Percentiles rank a stretch among this genome's conserved stretches.
These are phyloP conservation scores for Leucosticte australis DNA, from an alignment of 2,113 vertebrate species.

Conservation along the genomic window DNA sequence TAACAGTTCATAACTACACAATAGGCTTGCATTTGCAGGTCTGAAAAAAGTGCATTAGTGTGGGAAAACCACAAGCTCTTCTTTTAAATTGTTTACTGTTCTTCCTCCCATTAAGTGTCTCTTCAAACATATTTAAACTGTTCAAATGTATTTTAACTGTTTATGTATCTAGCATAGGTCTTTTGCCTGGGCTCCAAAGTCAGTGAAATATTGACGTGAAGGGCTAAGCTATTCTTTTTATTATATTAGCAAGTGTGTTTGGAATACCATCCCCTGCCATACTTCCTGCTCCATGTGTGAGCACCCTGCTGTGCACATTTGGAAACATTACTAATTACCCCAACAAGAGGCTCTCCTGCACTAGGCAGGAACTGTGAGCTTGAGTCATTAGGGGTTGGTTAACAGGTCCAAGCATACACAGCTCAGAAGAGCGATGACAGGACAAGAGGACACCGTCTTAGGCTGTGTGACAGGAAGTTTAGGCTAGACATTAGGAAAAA, in stretches of 20 bases:
- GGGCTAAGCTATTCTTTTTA: neutral
- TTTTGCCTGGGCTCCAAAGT: neutral
- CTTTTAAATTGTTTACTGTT: neutral
- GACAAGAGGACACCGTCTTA: neutral
- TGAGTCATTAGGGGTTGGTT: neutral
- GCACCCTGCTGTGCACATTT: neutral
- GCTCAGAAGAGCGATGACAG: neutral
- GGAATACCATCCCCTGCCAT: neutral
- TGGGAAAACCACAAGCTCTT: neutral
- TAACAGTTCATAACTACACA: neutral
- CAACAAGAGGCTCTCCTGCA: neutral
- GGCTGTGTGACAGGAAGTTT: neutral
- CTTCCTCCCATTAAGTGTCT: neutral
- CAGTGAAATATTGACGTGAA: neutral
- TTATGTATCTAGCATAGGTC: neutral
- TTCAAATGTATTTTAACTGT: neutral
- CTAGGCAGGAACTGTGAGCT: neutral
- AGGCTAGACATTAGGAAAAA: neutral
- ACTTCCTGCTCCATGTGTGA: neutral
- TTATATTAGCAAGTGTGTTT: neutral
- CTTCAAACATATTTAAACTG: neutral
- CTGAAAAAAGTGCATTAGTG: neutral
- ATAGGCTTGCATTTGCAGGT: neutral
- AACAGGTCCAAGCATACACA: neutral
- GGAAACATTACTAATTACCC: neutral